Evolutionary conservation across 2,113 vertebrate species (phyloP), one percentile per base, ranked within the genome.

Genomic region (Rhynchomys soricoides): DNA sequence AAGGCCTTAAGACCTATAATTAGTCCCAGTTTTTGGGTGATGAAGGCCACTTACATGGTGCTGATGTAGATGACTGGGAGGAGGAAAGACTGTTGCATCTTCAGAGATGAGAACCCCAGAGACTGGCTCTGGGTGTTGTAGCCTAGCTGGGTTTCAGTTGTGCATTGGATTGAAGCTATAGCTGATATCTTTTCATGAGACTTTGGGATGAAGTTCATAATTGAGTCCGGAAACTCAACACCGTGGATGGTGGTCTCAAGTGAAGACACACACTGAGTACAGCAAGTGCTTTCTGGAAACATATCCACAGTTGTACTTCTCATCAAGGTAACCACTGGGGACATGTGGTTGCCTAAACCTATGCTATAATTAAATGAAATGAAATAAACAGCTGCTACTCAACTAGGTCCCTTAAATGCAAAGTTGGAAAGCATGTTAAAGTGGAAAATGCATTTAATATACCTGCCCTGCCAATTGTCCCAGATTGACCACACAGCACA

Each of bases 51-150:
- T 40, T 16, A 1, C 48, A 43, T 21, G 79, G 12, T 86, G 37
- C 83, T 34, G 34, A 59, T 10, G 88, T 10, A 0, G 7, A 34
- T 62, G 57, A 9, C 16, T 31, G 62, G 40, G 40, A 6, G 0
- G 11, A 57, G 34, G 16, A 31, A 10, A 40, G 62, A 5, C 22
- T 2, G 1, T 5, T 0, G 21, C 4, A 5, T 37, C 64, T 50
- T 37, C 16, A 10, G 45, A 0, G 78, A 11, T 0, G 1, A 59
- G 24, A 66, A 12, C 19, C 71, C 55, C 1, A 1, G 62, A 3
- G 88, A 15, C 50, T 29, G 43, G 29, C 29, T 26, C 16, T 5
- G 31, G 19, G 43, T 17, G 29, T 37, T 66, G 11, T 10, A 50
- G 45, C 26, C 83, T 66, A 16, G 17, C 24, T 86, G 29, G 16